Evolutionary conservation across 2,797 vertebrate species (phyloP).

Genomic region (Enoplosus armatus): DNA sequence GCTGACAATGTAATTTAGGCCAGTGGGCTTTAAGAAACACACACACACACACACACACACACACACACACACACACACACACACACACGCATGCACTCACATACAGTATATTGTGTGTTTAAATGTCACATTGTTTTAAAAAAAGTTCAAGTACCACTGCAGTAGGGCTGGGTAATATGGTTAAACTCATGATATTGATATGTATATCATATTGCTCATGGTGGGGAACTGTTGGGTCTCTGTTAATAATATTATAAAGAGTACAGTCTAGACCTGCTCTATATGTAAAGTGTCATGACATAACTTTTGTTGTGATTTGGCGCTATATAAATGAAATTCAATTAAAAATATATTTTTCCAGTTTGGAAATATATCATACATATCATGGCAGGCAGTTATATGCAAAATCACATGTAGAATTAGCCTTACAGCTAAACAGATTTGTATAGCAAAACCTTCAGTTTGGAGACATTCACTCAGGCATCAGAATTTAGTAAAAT

Average conservation of each 20-base stretch:
- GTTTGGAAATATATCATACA: not conserved
- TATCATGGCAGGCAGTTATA: not conserved
- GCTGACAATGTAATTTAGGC: slow-evolving; percentile 24
- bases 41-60: not conserved
- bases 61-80: not conserved
- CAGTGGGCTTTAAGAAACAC: slow-evolving; percentile 3
- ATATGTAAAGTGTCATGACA: no score
- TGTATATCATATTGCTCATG: no score
- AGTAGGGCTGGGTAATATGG: not conserved
- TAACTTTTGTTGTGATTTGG: no score
- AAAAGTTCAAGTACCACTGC: not conserved
- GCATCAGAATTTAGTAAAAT: no score
- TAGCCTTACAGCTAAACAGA: not conserved
- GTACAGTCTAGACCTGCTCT: no score
- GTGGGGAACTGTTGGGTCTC: no score
- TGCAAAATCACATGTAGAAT: not conserved
- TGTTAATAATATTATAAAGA: no score
- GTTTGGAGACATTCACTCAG: no score
- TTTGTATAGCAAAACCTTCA: not conserved
- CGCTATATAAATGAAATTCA: no score
- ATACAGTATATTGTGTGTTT: not conserved
- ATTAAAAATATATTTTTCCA: not conserved
- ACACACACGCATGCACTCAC: not conserved
- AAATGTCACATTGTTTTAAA: not conserved
- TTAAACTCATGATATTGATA: not conserved